Evolutionary conservation across 1,140 invertebrate genomes (phyloP).

Genomic region (Eriocheir sinensis): DNA sequence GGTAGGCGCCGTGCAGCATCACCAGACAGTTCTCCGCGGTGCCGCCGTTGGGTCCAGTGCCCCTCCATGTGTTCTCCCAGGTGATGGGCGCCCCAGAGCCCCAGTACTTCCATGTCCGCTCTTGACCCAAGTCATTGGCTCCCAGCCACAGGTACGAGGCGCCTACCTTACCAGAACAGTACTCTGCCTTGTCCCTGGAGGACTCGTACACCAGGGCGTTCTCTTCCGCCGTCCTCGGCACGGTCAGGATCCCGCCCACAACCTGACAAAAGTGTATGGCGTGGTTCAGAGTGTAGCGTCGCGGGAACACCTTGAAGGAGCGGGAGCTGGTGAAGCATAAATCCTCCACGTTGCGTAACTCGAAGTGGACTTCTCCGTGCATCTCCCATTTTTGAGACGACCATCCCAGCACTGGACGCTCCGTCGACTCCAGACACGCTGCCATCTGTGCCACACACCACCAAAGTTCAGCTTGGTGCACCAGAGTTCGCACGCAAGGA

Average conservation of each 20-base stretch:
- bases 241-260: constrained; percentile 69
- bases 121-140: constrained; percentile 70
- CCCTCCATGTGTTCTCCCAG: constrained; percentile 74
- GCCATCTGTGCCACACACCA: constrained; percentile 58
- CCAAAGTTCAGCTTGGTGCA: too few relatives aligned
- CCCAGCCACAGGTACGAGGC: constrained; percentile 77
- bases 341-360: neutral
- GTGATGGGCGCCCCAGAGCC: neutral
- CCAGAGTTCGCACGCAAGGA: too few relatives aligned
- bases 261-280: constrained; percentile 70
- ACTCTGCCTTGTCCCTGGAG: constrained; percentile 24
- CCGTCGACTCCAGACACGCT: constrained; percentile 33
- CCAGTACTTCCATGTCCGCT: constrained; percentile 70
- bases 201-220: constrained; percentile 64
- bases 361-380: constrained; percentile 66
- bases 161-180: constrained; percentile 73
- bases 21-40: constrained; percentile 77
- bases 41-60: constrained; percentile 77
- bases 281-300: constrained; percentile 41
- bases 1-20: constrained; percentile 65
- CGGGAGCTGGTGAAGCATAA: constrained; percentile 37
- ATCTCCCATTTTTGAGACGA: constrained; percentile 66
- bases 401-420: constrained; percentile 72
- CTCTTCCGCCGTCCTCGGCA: constrained; percentile 68
- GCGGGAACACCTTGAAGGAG: constrained; percentile 62